Percentiles rank a stretch among this genome's conserved stretches.
These are phyloP conservation scores for Antechinus flavipes DNA, from an alignment of 2,113 vertebrate genomes.

Conservation along the genomic window DNA sequence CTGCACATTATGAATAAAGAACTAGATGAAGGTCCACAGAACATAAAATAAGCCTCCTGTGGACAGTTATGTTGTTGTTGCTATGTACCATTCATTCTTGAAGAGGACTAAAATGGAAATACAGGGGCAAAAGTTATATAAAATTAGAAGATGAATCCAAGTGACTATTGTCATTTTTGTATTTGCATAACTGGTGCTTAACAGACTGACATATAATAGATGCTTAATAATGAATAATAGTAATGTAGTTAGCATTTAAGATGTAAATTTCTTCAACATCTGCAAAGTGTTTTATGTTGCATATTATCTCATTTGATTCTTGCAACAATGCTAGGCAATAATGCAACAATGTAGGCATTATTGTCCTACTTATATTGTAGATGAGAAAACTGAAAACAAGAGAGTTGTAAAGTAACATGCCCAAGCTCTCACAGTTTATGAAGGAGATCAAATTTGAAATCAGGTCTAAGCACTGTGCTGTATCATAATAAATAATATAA, in stretches of 20 bases:
- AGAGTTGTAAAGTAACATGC: background rate
- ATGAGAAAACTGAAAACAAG: background rate
- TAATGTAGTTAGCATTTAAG: background rate
- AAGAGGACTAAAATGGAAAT: background rate
- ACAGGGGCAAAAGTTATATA: background rate
- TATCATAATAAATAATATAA: background rate
- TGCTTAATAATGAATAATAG: background rate
- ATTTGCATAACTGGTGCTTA: background rate
- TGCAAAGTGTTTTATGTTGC: background rate
- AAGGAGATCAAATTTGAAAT: background rate
- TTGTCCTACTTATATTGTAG: background rate
- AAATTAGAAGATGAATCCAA: background rate
- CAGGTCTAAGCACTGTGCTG: background rate
- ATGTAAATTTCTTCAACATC: background rate
- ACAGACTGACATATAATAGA: background rate
- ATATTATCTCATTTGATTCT: background rate
- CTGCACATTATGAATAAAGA: background rate
- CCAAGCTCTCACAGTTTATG: background rate
- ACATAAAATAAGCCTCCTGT: background rate
- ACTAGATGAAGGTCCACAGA: background rate
- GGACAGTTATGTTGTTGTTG: background rate
- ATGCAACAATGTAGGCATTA: background rate
- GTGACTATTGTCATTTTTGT: background rate
- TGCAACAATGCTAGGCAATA: background rate
- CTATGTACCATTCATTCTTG: background rate